These are phyloP conservation scores for Diplosoma virens DNA, from an alignment of 23 tunicate genomes.

Conservation along the genomic window DNA sequence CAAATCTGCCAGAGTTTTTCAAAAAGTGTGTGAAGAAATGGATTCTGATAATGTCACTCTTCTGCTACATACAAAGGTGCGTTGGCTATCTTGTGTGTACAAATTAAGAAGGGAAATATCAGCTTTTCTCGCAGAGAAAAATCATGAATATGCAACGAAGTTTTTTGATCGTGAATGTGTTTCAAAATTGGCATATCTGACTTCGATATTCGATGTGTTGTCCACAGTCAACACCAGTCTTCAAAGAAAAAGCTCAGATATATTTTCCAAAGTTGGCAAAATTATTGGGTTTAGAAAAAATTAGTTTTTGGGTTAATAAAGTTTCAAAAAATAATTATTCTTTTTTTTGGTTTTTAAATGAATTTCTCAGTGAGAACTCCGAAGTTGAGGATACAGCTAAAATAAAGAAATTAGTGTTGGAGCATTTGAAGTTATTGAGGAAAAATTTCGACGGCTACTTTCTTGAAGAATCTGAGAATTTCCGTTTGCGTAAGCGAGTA, in stretches of 20 bases:
- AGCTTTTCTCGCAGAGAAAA: constrained; percentile 43
- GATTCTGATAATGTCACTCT: constrained; percentile 13
- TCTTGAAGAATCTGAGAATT: constrained; percentile 45
- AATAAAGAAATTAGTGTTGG: constrained; percentile 30
- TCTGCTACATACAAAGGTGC: constrained; percentile 21
- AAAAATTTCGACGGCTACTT: constrained; percentile 35
- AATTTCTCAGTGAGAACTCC: constrained; percentile 42
- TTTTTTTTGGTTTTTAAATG: constrained; percentile 28
- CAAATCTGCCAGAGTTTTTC: constrained; percentile 12
- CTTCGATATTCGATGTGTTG: constrained; percentile 48
- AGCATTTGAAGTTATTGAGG: constrained; percentile 38
- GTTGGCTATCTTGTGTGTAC: constrained; percentile 25
- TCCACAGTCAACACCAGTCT: constrained; percentile 55
- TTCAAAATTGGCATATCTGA: constrained; percentile 46
- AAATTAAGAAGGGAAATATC: constrained; percentile 32
- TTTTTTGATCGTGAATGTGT: constrained; percentile 40
- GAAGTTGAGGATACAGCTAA: constrained; percentile 52
- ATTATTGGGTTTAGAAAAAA: constrained; percentile 33
- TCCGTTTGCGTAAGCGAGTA: constrained; percentile 26
- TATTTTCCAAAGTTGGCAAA: constrained; percentile 47
- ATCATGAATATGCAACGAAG: constrained; percentile 35
- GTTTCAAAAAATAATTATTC: constrained; percentile 35
- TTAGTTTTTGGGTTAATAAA: constrained; percentile 34
- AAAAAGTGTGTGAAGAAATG: constrained; percentile 18
- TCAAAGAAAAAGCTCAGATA: constrained; percentile 47